A percentile compares a stretch with the other conserved stretches of the same genome.
Evolutionary conservation across 2,113 vertebrate genomes (phyloP).

Genomic region (Rhynchopsitta pachyrhyncha): DNA sequence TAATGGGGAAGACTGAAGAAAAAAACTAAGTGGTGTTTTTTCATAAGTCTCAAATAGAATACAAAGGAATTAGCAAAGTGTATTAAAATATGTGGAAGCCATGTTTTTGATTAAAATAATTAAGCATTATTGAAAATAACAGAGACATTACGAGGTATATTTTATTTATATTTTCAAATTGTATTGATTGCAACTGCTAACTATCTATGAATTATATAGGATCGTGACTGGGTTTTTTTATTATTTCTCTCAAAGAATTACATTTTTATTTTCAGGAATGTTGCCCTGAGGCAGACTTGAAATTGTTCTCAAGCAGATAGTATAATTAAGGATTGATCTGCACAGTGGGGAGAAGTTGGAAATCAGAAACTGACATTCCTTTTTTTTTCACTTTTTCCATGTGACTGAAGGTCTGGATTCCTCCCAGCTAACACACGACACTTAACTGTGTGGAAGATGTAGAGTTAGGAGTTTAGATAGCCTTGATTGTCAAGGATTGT

Average conservation of each 20-base stretch:
- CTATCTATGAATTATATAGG: neutral
- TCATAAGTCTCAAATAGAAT: neutral
- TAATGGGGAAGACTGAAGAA: neutral
- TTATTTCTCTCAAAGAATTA: constrained; percentile 28
- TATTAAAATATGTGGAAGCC: neutral
- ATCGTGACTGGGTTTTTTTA: neutral
- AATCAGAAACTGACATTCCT: constrained; percentile 56
- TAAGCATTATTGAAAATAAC: neutral
- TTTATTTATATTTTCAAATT: neutral
- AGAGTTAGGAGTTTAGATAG: constrained; percentile 1
- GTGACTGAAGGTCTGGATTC: neutral
- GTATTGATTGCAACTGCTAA: neutral
- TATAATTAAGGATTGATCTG: constrained; percentile 66
- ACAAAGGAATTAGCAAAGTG: neutral
- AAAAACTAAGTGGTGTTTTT: neutral
- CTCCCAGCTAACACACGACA: neutral
- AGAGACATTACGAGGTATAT: neutral
- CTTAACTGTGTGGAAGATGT: neutral
- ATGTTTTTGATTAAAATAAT: neutral
- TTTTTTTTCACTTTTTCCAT: constrained; percentile 15
- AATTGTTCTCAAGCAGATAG: constrained; percentile 55
- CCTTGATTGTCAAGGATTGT: constrained; percentile 9
- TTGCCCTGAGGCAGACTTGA: constrained; percentile 40
- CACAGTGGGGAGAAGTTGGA: constrained; percentile 36
- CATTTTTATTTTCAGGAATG: constrained; percentile 58